Percentiles rank a stretch among this genome's conserved stretches.
Conservation (phyloP, 2,888 invertebrate species). For the Alviniconcha strummeri region DNA sequence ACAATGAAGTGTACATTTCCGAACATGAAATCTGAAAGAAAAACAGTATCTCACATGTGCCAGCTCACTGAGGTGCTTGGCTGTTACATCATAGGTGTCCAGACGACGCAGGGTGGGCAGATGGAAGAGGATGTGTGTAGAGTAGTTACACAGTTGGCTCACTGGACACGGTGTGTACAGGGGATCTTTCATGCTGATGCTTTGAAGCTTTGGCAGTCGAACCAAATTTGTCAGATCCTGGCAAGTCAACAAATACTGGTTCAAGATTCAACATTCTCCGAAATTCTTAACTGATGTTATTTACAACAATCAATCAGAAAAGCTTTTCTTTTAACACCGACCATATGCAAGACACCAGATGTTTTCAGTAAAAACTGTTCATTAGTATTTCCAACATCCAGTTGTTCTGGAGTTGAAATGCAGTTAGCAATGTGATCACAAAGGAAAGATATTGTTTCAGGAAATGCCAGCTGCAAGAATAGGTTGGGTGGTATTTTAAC, state of each 20-base stretch:
- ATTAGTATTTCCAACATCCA: too few species aligned
- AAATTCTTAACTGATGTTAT: too few species aligned
- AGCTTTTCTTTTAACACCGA: too few species aligned
- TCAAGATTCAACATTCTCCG: too few species aligned
- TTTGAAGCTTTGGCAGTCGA: slow-evolving; percentile 58
- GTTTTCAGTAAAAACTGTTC: neutral
- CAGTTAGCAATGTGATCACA: too few species aligned
- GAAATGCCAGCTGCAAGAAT: too few species aligned
- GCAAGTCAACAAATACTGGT: slow-evolving; percentile 10
- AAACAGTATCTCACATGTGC: slow-evolving; percentile 63
- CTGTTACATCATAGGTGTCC: slow-evolving; percentile 69
- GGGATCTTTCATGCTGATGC: slow-evolving; percentile 70
- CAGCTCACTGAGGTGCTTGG: slow-evolving; percentile 65
- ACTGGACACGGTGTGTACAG: slow-evolving; percentile 68
- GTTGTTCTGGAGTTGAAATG: too few species aligned
- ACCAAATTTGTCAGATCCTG: slow-evolving; percentile 70
- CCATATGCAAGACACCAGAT: neutral
- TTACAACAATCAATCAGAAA: too few species aligned
- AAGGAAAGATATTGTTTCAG: too few species aligned
- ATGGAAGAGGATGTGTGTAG: slow-evolving; percentile 71
- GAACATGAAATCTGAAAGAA: too few species aligned
- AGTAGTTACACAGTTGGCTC: slow-evolving; percentile 71
- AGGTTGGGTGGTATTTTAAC: too few species aligned
- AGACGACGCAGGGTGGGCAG: slow-evolving; percentile 66
- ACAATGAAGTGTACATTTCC: too few species aligned